These are phyloP conservation scores for Nemurella pictetii DNA, from an alignment of 2,888 invertebrate species.

Conservation along the genomic window DNA sequence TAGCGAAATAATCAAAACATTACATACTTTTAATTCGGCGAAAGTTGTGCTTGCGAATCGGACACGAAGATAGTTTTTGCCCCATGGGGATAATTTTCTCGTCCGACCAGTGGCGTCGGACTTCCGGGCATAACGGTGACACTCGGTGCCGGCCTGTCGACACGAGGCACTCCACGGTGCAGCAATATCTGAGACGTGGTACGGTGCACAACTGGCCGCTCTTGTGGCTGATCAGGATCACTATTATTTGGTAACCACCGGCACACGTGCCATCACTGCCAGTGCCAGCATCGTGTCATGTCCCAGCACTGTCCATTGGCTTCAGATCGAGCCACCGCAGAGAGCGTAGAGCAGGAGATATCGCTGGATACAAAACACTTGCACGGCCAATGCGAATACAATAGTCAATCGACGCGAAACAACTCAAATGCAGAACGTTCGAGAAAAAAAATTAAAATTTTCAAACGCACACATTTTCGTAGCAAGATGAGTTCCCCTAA, in stretches of 20 bases:
- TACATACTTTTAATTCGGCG: conserved; percentile 25
- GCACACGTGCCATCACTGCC: neutral
- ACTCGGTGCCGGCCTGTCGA: neutral
- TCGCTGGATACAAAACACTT: neutral
- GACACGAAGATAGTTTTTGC: conserved; percentile 16
- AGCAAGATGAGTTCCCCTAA: neutral
- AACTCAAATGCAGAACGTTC: no score
- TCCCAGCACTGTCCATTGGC: neutral
- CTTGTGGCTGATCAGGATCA: neutral
- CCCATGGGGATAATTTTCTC: conserved; percentile 7
- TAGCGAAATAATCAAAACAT: neutral
- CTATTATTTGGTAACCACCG: neutral
- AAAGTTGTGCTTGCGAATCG: conserved; percentile 28
- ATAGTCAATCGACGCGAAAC: no score
- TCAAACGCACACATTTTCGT: no score
- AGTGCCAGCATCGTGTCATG: neutral
- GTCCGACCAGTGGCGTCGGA: neutral
- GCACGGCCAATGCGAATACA: neutral
- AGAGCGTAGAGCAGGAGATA: neutral
- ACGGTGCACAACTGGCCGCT: neutral
- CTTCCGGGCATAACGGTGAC: conserved; percentile 1
- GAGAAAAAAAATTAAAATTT: no score
- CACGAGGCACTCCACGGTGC: neutral
- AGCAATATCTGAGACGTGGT: neutral
- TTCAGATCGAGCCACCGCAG: neutral